Evolutionary conservation across 1,140 invertebrate species (phyloP), one percentile per base, ranked within the genome.

Genomic region (Phymorhynchus buccinoides): DNA sequence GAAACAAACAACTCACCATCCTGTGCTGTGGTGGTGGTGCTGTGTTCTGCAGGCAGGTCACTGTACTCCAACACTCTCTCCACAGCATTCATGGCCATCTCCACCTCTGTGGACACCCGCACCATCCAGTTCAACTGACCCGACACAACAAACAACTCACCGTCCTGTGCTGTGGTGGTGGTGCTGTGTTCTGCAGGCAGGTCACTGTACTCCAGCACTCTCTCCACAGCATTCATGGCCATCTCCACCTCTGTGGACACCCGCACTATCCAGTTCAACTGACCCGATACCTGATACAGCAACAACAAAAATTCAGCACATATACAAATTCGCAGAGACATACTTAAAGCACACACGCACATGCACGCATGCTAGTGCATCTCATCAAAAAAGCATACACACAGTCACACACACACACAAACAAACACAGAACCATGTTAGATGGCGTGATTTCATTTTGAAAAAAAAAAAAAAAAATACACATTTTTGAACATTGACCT

Each of bases 221-320:
- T 95, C 93, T 99, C 98, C 3, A 99, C 97, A 27, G 97, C 97
- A 12, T 99, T 98, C 88, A 99, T 98, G 91, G 98, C 98, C 1
- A 97, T 98, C 94, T 99, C 98, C 30, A 99, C 96, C 89, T 99
- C 98, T 0, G 97, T 97, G 1, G 96, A 96, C 96, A 98, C 98
- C 85, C 98, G 94, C 9, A 99, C 98, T 78, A 99, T 94, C 98
- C 97, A 98, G 92, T 99, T 99, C 12, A 99, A 93, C 7, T 97
- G 97, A 95, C 97, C 97, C 0, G 98, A 98, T 71, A 98, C 92
- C 92, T 94, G 83, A 4, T 7, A 75, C 32, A 75, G 1, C 18
- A 9, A 41, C 32, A 41, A 75, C 35, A 41, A 35, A 75, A 12
- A 73, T 27, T 3, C 37, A 41, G n/a, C 35, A 75, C 32, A 41